These are phyloP conservation scores for Leptobrachium ailaonicum DNA, from an alignment of 2,113 vertebrate genomes.

Conservation along the genomic window DNA sequence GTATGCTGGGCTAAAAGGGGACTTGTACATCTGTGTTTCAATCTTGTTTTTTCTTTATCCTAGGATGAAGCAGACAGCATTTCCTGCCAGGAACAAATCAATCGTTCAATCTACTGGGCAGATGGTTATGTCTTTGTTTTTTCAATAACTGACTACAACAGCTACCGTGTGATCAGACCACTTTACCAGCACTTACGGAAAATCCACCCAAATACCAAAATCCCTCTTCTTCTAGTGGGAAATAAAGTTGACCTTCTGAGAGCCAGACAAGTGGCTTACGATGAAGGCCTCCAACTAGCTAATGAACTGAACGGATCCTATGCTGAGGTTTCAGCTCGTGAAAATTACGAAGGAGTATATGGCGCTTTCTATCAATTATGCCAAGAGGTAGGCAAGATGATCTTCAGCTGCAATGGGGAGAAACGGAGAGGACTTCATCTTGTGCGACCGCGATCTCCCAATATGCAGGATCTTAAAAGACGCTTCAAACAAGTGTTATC, in stretches of 20 bases:
- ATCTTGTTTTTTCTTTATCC: conserved; percentile 15
- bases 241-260: conserved; percentile 89
- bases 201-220: conserved; percentile 86
- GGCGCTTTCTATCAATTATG: conserved; percentile 85
- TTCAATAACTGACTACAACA: conserved; percentile 87
- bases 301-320: conserved; percentile 75
- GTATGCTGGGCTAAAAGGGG: too few relatives aligned
- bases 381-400: conserved; percentile 80
- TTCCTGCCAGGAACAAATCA: conserved; percentile 85
- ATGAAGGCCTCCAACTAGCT: conserved; percentile 80
- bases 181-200: conserved; percentile 86
- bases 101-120: conserved; percentile 91
- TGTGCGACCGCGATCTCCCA: conserved; percentile 86
- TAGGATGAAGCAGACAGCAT: conserved; percentile 78
- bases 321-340: conserved; percentile 86
- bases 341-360: conserved; percentile 82
- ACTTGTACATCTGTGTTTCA: not conserved
- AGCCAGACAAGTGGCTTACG: conserved; percentile 81
- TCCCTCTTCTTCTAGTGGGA: conserved; percentile 83
- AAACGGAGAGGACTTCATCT: conserved; percentile 86
- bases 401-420: conserved; percentile 80
- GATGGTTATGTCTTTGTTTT: conserved; percentile 89
- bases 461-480: conserved; percentile 93
- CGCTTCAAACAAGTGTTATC: conserved; percentile 87
- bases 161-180: conserved; percentile 81